Evolutionary conservation across 2,113 vertebrate species (phyloP), one percentile per base, ranked within the genome.

Genomic region (Hiodon tergisus): DNA sequence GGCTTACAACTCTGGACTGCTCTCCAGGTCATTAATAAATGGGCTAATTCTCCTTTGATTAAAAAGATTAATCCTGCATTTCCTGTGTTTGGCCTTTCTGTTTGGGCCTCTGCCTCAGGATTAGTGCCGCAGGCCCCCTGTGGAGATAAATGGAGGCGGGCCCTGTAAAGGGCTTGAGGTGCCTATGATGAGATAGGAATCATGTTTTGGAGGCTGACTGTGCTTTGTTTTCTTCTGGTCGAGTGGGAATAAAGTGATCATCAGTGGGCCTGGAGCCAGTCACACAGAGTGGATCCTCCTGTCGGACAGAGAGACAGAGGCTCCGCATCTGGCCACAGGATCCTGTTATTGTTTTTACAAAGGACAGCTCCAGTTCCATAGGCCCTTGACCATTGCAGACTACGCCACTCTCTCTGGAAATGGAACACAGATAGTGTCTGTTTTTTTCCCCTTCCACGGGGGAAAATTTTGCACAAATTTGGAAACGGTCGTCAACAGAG

Each of bases 261-360:
- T 57, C 54, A 10, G 46, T 66, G 46, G 63, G 63, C 63, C 8
- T 7, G 63, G 7, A 10, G 63, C 63, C 63, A 66, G 3, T 3
- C 17, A 31, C 3, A 14, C 17, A 1, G 31, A 66, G 63, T 10
- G 10, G 11, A 10, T 4, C 0, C 61, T 2, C 13, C 3, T n/a
- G 61, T 31, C 46, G 61, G 61, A 31, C 16, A 4, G 14, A 8
- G 16, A 31, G 61, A n/a, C n/a, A 2, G 61, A 1, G 57, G 51
- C 13, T 50, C 47, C 5, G 73, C 78, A 81, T 81, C 82, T 81
- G 82, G 75, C 69, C 71, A 14, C 77, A 63, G 71, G 78, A 81
- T 81, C 80, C 80, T 81, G 82, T 83, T 83, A 80, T 83, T 81
- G 80, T 83, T 83, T 71, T 76, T 69, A 52, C 31, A 76, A 63